A percentile compares a stretch with the other conserved stretches of the same genome.
Conservation (phyloP, 2,888 invertebrate genomes). For the Willowsia nigromaculata region DNA sequence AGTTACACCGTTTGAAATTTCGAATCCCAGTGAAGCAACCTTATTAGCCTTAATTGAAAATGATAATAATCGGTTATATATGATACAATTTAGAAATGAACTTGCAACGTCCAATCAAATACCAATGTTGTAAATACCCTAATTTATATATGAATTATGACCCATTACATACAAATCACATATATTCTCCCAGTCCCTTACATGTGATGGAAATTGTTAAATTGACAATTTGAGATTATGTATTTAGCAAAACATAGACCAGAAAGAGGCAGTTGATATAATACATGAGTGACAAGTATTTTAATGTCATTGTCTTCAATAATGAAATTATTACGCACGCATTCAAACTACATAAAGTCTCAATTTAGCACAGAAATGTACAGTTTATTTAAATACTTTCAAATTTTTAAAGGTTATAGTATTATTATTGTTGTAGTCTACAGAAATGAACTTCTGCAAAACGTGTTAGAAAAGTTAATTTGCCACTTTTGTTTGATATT, state of each 20-base stretch:
- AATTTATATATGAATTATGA: neutral
- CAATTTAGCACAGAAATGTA: constrained; percentile 9
- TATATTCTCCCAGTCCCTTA: neutral
- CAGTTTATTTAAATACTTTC: constrained; percentile 15
- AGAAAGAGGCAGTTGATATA: too few relatives aligned
- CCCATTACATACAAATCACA: neutral
- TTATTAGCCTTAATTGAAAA: neutral
- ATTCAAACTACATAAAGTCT: neutral
- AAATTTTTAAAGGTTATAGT: constrained; percentile 59
- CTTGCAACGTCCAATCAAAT: constrained; percentile 11
- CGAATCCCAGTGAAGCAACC: constrained; percentile 8
- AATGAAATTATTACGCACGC: neutral
- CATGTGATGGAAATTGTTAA: neutral
- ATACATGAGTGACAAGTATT: neutral
- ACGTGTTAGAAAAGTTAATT: constrained; percentile 23
- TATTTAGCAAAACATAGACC: neutral
- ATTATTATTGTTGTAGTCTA: constrained; percentile 19
- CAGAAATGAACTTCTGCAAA: neutral
- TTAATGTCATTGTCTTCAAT: neutral
- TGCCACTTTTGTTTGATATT: constrained; percentile 26
- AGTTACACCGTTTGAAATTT: neutral
- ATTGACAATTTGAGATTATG: neutral
- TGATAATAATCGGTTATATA: neutral
- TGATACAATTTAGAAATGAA: neutral
- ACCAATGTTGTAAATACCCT: neutral